Percentiles rank a stretch among this genome's conserved stretches.
phyloP scores from a whole-genome alignment of 2,797 vertebrate genomes.

The Megaceryle alcyon region DNA sequence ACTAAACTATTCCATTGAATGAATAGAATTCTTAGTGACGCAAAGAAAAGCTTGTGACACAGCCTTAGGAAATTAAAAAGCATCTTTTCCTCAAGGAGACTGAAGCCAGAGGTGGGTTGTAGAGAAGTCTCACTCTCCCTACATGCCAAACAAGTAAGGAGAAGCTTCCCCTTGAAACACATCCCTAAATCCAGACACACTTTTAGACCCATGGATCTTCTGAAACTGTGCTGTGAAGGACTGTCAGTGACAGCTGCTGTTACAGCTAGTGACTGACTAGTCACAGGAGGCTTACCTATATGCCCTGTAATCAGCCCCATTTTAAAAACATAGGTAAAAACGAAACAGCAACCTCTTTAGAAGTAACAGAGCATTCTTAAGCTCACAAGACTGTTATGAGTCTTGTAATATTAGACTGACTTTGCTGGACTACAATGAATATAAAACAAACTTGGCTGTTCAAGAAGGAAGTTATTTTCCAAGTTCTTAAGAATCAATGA shows the following conservation, averaged over 20 bases:
- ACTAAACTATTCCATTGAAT: neutral
- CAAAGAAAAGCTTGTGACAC: neutral
- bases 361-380: neutral
- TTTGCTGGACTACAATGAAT: neutral
- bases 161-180: neutral
- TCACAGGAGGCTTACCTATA: neutral
- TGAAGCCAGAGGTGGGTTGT: neutral
- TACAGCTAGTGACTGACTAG: neutral
- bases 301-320: neutral
- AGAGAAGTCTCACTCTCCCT: neutral
- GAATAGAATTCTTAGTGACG: neutral
- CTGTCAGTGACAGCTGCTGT: neutral
- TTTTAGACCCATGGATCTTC: neutral
- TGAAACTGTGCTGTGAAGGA: neutral
- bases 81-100: neutral
- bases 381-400: fast-evolving
- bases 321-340: neutral
- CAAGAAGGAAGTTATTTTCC: neutral
- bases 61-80: neutral
- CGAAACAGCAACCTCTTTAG: neutral
- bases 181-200: neutral
- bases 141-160: neutral
- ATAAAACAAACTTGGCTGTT: neutral
- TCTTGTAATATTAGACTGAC: neutral
- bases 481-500: neutral